Percentiles rank a stretch among this genome's conserved stretches.
Conservation (phyloP, 2,888 invertebrate species). For the Aradus depressus region DNA sequence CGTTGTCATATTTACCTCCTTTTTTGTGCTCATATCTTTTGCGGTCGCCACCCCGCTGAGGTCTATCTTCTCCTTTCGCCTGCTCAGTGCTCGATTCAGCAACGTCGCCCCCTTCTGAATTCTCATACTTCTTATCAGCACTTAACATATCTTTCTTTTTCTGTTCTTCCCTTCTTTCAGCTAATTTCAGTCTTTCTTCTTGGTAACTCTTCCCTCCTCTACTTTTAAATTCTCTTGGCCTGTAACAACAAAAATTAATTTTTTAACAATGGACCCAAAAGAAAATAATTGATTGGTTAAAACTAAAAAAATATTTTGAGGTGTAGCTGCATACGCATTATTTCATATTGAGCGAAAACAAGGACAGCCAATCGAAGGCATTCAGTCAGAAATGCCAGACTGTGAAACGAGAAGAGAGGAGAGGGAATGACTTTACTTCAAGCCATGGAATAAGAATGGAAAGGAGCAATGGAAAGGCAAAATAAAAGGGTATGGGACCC, state of each 20-base stretch:
- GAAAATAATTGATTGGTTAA: too few relatives aligned
- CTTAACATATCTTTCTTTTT: slow-evolving; percentile 20
- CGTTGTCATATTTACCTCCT: slow-evolving; percentile 40
- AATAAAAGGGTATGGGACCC: too few relatives aligned
- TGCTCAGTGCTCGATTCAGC: slow-evolving; percentile 29
- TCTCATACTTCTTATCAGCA: slow-evolving; percentile 12
- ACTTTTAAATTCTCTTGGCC: slow-evolving; percentile 25
- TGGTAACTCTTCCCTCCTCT: slow-evolving; percentile 29
- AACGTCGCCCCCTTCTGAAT: slow-evolving; percentile 12
- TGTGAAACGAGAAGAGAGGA: too few relatives aligned
- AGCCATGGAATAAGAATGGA: too few relatives aligned
- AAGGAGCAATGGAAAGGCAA: too few relatives aligned
- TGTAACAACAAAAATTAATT: slow-evolving; percentile 8
- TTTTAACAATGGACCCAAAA: not conserved
- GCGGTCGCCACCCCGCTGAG: slow-evolving; percentile 3
- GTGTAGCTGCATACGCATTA: too few relatives aligned
- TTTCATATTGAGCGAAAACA: too few relatives aligned
- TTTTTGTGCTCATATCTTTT: slow-evolving; percentile 15
- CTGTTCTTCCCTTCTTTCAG: slow-evolving; percentile 26
- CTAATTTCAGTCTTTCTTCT: slow-evolving; percentile 28
- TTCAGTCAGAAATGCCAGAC: too few relatives aligned
- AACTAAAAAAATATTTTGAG: not conserved
- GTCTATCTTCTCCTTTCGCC: slow-evolving; percentile 34
- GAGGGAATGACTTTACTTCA: too few relatives aligned
- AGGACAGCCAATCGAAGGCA: too few relatives aligned